Conservation (phyloP, 2,888 invertebrate species). For the Poecilus cupreus region DNA sequence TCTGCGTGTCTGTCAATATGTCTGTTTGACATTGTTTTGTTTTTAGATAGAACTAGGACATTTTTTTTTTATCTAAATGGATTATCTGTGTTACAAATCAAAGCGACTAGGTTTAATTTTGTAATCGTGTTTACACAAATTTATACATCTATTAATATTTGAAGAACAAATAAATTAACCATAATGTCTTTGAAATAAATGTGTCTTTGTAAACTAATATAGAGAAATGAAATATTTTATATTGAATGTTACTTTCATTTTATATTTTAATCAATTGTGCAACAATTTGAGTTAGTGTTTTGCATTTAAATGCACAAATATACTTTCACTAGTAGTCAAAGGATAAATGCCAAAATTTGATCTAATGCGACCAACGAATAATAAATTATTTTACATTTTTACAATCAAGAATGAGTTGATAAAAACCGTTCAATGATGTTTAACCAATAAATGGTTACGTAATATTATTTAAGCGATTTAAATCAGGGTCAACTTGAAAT, state of each 20-base stretch:
- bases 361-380: neutral
- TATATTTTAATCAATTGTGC: constrained; percentile 14
- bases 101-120: neutral
- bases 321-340: constrained; percentile 11
- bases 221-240: neutral
- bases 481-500: constrained; percentile 35
- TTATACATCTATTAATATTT: no score
- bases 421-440: constrained; percentile 19
- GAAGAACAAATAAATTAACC: no score
- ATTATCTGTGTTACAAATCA: neutral
- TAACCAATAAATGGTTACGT: constrained; percentile 5
- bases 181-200: no score
- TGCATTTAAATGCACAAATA: constrained; percentile 21
- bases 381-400: constrained; percentile 12
- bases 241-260: neutral
- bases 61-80: constrained; percentile 18
- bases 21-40: constrained; percentile 32
- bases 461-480: neutral
- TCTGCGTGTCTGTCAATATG: constrained; percentile 5
- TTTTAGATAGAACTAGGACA: constrained; percentile 28
- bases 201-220: neutral
- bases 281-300: neutral
- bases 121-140: constrained; percentile 4
- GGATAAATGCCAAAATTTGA: constrained; percentile 30
- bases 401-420: neutral